Evolutionary conservation across 2,113 vertebrate genomes (phyloP).

Genomic region (Peromyscus polionotus): DNA sequence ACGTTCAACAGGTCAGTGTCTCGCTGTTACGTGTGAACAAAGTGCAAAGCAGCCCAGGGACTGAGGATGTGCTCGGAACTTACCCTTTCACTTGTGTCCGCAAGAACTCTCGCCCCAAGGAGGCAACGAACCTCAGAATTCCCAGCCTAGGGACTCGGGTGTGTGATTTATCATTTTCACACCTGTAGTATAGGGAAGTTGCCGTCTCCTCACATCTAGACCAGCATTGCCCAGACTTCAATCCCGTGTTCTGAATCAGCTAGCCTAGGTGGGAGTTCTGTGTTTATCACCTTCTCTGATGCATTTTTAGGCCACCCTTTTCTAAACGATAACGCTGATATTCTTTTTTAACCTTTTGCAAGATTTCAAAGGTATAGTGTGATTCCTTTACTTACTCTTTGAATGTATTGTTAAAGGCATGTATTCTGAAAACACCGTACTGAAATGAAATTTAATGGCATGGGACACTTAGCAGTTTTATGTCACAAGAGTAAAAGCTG

Average conservation of each 20-base stretch:
- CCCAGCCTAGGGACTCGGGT: not conserved
- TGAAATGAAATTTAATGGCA: not conserved
- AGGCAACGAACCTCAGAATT: not conserved
- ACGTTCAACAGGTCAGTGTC: constrained; percentile 92
- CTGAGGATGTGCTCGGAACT: not conserved
- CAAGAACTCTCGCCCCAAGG: not conserved
- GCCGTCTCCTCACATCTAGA: not conserved
- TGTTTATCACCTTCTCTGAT: not conserved
- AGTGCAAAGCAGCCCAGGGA: constrained; percentile 3
- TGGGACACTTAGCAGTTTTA: not conserved
- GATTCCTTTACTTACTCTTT: not conserved
- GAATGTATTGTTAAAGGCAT: not conserved
- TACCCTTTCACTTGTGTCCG: constrained; percentile 18
- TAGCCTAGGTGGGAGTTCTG: not conserved
- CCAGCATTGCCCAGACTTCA: not conserved
- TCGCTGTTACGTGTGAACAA: constrained; percentile 69
- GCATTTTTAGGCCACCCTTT: constrained; percentile 39
- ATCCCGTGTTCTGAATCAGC: not conserved
- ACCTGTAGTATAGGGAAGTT: not conserved
- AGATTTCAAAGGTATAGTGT: constrained; percentile 3
- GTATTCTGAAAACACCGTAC: not conserved
- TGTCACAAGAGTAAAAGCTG: constrained; percentile 2
- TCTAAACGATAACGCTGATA: not conserved
- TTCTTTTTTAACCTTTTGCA: not conserved
- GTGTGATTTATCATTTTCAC: not conserved